These are phyloP conservation scores for Ptychoptera albimana DNA, from an alignment of 2,888 invertebrate genomes.

Conservation along the genomic window DNA sequence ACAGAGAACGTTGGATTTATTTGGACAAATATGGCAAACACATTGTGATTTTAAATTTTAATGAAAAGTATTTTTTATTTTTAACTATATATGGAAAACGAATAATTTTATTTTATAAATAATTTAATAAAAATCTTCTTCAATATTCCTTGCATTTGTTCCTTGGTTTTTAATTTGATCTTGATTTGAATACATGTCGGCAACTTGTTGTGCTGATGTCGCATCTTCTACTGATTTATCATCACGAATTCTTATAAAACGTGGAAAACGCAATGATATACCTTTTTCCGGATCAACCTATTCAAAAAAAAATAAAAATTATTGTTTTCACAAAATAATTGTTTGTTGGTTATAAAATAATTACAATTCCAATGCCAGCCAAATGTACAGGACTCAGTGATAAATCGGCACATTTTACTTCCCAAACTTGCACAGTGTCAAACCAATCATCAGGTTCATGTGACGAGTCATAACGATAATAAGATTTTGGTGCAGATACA, in stretches of 20 bases:
- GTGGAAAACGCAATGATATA: constrained; percentile 87
- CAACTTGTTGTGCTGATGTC: constrained; percentile 76
- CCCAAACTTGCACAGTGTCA: constrained; percentile 78
- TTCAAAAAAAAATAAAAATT: constrained; percentile 7
- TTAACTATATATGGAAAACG: no score
- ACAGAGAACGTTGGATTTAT: constrained; percentile 27
- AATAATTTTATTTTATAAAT: no score
- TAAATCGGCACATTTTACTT: constrained; percentile 93
- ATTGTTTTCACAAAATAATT: neutral
- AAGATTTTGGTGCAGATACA: constrained; percentile 58
- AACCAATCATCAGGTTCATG: constrained; percentile 83
- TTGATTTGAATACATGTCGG: constrained; percentile 79
- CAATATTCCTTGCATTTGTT: constrained; percentile 13
- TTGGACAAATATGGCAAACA: constrained; percentile 40
- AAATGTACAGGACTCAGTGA: constrained; percentile 88
- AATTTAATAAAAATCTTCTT: constrained; percentile 26
- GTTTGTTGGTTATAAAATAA: constrained; percentile 16
- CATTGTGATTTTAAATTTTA: no score
- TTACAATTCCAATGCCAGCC: constrained; percentile 72
- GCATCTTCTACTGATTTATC: constrained; percentile 91
- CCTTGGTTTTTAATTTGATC: constrained; percentile 69
- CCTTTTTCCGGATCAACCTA: constrained; percentile 78
- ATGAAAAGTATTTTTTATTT: no score
- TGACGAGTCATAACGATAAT: constrained; percentile 60
- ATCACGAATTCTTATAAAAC: constrained; percentile 72